These are phyloP conservation scores for Ophioninae sp. DNA, from an alignment of 2,888 invertebrate genomes.

Conservation along the genomic window DNA sequence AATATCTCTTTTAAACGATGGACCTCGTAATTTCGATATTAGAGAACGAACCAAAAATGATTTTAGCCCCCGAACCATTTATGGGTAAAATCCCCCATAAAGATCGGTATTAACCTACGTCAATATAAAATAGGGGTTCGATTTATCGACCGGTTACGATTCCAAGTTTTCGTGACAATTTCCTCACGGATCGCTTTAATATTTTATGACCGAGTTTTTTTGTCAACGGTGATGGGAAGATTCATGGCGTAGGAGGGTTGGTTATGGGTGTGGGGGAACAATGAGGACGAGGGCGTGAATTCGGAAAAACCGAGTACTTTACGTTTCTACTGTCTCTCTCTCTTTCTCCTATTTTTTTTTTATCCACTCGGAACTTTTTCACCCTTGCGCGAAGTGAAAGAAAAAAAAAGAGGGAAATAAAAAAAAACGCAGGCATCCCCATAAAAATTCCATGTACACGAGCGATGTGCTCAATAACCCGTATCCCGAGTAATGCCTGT, in stretches of 20 bases:
- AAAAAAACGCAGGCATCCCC: conserved; percentile 66
- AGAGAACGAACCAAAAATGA: neutral
- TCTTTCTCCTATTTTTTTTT: too few species aligned
- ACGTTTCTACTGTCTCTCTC: neutral
- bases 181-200: neutral
- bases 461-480: conserved; percentile 72
- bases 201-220: conserved; percentile 21
- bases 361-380: conserved; percentile 13
- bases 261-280: conserved; percentile 9
- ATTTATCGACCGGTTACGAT: neutral
- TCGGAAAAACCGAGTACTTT: conserved; percentile 8
- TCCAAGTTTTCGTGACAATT: neutral
- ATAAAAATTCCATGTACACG: conserved; percentile 69
- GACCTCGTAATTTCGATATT: neutral
- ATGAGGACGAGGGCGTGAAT: conserved; percentile 35
- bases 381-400: neutral
- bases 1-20: neutral
- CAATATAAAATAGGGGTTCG: neutral
- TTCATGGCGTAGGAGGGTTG: neutral
- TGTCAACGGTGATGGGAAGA: neutral
- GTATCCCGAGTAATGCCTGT: conserved; percentile 58
- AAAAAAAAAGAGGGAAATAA: conserved; percentile 60
- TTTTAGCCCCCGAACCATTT: too few species aligned
- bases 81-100: neutral
- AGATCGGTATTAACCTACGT: neutral